Evolutionary conservation across 2,113 vertebrate species (phyloP).

Genomic region (Dromiciops gliroides): DNA sequence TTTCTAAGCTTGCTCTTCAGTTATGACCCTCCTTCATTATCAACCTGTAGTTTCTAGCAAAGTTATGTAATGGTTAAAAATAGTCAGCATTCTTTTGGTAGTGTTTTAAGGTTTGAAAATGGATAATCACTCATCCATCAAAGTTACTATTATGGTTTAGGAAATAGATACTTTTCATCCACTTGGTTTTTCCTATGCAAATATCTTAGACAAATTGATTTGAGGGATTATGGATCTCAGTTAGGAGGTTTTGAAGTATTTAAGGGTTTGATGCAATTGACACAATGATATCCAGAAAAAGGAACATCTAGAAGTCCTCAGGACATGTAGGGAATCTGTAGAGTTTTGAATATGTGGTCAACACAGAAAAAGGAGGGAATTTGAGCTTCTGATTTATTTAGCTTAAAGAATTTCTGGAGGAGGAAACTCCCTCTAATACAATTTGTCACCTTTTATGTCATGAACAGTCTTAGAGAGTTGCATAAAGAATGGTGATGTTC

Average conservation of each 20-base stretch:
- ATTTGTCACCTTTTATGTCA: neutral
- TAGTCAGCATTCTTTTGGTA: neutral
- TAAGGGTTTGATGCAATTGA: neutral
- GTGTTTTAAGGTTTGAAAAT: neutral
- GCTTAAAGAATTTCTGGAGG: neutral
- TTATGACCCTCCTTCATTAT: neutral
- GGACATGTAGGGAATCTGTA: neutral
- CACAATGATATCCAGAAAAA: neutral
- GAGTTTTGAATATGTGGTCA: neutral
- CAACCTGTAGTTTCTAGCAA: neutral
- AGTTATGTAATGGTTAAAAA: neutral
- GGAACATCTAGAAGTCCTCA: neutral
- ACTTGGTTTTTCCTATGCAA: neutral
- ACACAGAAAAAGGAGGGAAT: neutral
- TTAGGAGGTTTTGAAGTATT: neutral
- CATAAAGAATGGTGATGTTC: neutral
- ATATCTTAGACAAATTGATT: neutral
- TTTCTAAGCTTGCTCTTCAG: neutral
- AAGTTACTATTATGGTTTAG: neutral
- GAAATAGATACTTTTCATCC: neutral
- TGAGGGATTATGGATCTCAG: neutral
- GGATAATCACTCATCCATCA: neutral
- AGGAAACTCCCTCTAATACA: neutral
- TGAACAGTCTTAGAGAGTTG: neutral
- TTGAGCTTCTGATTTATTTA: neutral